Conservation (phyloP, 2,113 vertebrate species). For the Picathartes gymnocephalus region DNA sequence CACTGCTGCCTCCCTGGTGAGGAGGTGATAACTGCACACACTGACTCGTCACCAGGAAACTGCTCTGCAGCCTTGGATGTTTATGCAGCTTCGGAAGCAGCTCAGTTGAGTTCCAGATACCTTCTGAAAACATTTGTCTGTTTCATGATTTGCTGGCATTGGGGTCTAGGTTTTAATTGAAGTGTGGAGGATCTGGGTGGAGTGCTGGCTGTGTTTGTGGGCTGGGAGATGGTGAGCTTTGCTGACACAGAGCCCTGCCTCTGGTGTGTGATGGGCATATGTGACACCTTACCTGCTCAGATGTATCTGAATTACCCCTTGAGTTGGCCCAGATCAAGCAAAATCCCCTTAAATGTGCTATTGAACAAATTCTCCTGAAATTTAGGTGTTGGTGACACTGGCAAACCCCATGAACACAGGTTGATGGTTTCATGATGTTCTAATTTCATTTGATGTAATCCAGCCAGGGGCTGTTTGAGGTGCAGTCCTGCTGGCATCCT, state of each 20-base stretch:
- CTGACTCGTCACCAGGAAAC: not conserved
- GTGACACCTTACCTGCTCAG: not conserved
- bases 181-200: not conserved
- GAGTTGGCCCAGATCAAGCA: not conserved
- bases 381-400: not conserved
- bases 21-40: not conserved
- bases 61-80: not conserved
- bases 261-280: not conserved
- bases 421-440: not conserved
- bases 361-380: not conserved
- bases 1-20: not conserved
- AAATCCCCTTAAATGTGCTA: not conserved
- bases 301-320: not conserved
- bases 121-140: not conserved
- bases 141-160: not conserved
- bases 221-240: not conserved
- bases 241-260: not conserved
- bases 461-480: not conserved
- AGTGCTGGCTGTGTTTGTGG: not conserved
- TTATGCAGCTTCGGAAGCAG: not conserved
- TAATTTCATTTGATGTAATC: not conserved
- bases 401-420: rapidly evolving
- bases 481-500: not conserved
- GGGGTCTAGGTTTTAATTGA: not conserved
- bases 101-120: not conserved